phyloP scores from a whole-genome alignment of 2,888 invertebrate species.

The Margaritifera margaritifera region DNA sequence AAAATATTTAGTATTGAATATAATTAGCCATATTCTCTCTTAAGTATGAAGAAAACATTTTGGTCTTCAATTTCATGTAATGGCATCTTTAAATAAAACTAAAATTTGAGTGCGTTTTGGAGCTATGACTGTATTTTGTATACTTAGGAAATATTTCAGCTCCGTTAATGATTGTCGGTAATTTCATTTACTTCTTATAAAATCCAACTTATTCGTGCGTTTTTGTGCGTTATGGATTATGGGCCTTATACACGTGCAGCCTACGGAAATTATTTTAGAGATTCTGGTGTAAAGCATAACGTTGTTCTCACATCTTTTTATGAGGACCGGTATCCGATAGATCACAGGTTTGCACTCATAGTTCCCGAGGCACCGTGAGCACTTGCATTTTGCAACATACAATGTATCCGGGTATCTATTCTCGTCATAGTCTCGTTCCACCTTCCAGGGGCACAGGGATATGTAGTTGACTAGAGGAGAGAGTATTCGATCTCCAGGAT shows the following conservation, averaged over 20 bases:
- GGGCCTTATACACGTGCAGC: constrained; percentile 28
- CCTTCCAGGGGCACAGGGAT: constrained; percentile 36
- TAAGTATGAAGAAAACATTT: no score
- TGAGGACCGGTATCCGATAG: constrained; percentile 33
- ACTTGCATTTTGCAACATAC: constrained; percentile 31
- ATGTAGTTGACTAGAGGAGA: constrained; percentile 21
- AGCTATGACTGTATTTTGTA: no score
- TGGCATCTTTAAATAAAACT: no score
- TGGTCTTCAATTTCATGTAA: no score
- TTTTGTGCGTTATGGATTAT: no score
- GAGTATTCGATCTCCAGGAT: not conserved
- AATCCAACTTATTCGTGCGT: no score
- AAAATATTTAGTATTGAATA: no score
- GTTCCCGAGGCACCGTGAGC: constrained; percentile 23
- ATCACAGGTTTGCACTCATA: constrained; percentile 36
- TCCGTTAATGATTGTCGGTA: no score
- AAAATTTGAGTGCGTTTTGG: no score
- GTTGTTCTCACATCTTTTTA: constrained; percentile 26
- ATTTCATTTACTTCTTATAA: no score
- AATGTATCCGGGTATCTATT: constrained; percentile 29
- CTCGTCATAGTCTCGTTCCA: constrained; percentile 24
- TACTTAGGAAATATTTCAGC: no score
- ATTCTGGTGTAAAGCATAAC: constrained; percentile 24
- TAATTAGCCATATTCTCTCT: no score
- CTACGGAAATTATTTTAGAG: constrained; percentile 30